A percentile compares a stretch with the other conserved stretches of the same genome.
These are phyloP conservation scores for Babylonia areolata DNA, from an alignment of 1,140 invertebrate genomes.

Conservation along the genomic window DNA sequence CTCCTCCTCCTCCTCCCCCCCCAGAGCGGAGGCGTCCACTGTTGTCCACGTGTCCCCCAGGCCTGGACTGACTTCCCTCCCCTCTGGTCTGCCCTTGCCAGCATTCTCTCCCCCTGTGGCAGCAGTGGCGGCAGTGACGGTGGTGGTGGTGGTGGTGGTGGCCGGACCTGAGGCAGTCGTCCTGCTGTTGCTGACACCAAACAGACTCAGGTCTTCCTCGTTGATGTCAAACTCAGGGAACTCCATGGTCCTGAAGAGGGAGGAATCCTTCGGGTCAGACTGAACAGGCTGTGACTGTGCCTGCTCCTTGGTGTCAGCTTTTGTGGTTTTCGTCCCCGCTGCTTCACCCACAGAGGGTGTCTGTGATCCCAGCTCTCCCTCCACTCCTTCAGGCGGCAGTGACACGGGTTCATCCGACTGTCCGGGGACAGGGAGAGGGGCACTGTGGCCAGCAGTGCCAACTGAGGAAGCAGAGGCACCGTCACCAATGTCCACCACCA, in stretches of 20 bases:
- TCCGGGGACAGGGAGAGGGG: too few species aligned
- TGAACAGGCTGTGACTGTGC: not conserved
- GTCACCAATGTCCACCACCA: too few species aligned
- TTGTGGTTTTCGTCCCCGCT: too few species aligned
- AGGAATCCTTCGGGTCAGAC: not conserved
- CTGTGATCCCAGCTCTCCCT: too few species aligned
- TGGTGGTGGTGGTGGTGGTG: too few species aligned
- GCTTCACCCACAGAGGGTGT: too few species aligned
- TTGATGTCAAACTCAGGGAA: conserved; percentile 21
- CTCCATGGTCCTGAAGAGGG: conserved; percentile 10
- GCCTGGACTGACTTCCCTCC: conserved; percentile 31
- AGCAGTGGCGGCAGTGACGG: too few species aligned
- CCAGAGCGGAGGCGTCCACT: conserved; percentile 49
- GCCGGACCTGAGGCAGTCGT: not conserved
- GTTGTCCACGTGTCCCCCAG: conserved; percentile 54
- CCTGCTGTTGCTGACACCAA: not conserved
- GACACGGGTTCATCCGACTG: too few species aligned
- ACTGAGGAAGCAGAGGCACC: too few species aligned
- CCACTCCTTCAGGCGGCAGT: too few species aligned
- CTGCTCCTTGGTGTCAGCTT: too few species aligned
- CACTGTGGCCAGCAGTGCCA: too few species aligned
- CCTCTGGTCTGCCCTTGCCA: not conserved
- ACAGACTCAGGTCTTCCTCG: conserved; percentile 34
- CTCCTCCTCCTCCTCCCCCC: conserved; percentile 25
- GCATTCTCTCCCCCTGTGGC: not conserved